Conservation (phyloP, 2,888 invertebrate genomes). For the Yponomeuta malinellus region DNA sequence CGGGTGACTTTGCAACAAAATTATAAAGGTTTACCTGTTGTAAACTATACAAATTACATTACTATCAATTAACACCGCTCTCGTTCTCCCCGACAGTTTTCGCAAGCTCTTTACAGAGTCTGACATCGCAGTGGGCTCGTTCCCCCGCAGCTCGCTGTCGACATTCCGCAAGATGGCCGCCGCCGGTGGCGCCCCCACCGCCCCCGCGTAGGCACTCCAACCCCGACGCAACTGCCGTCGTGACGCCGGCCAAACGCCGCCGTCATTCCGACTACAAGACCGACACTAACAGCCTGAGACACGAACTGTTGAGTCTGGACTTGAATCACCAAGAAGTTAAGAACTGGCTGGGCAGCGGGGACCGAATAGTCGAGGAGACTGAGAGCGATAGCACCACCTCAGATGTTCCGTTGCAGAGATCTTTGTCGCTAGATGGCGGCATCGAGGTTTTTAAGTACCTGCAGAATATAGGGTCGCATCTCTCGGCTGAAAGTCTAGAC, state of each 20-base stretch:
- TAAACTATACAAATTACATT: neutral
- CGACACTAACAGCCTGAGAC: constrained; percentile 44
- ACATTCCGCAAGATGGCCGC: constrained; percentile 85
- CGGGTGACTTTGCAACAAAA: too few relatives aligned
- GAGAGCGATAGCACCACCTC: constrained; percentile 18
- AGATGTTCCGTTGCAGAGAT: constrained; percentile 46
- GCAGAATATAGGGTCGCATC: constrained; percentile 46
- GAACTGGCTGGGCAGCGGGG: constrained; percentile 54
- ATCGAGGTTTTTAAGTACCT: constrained; percentile 54
- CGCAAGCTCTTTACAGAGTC: constrained; percentile 92
- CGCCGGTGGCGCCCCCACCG: constrained; percentile 49
- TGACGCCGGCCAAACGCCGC: constrained; percentile 21
- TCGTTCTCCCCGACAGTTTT: constrained; percentile 76
- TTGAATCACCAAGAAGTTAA: constrained; percentile 48
- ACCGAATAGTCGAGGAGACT: constrained; percentile 32
- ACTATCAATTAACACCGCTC: neutral
- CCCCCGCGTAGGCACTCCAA: constrained; percentile 61
- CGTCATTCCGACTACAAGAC: constrained; percentile 28
- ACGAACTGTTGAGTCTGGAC: constrained; percentile 51
- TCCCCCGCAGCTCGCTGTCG: constrained; percentile 88
- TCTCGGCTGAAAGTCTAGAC: constrained; percentile 35
- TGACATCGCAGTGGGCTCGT: constrained; percentile 81
- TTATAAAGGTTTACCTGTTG: neutral
- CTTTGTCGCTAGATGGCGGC: constrained; percentile 59
- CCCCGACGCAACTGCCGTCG: constrained; percentile 27